Base-by-base conservation (phyloP, 2,888 invertebrate genomes). In the Trachelus tabidus region DNA sequence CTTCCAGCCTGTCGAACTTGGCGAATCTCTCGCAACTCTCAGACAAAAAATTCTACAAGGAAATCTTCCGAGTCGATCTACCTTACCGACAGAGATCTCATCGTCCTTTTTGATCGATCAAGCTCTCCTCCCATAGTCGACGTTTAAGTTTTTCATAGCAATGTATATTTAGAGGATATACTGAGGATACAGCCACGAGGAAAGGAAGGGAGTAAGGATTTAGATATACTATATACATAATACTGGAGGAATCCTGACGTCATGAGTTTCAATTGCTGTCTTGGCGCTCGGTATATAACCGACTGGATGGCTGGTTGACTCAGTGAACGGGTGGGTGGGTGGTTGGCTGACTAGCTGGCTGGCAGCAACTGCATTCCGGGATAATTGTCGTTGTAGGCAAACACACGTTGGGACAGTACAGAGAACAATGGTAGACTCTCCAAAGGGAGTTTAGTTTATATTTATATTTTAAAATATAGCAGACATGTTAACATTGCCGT, bases 381-480 rank as follows among this genome's bases (percentile, higher is more conserved):
- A 73, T 79, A 78, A 75, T 68, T 75, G 68, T 34, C 56, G 40
- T 69, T 33, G 56, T 35, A 30, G 77, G 68, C 76, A 75, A 78
- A 78, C 78, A 78, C 69, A 73, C 37, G 75, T 76, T 73, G 37
- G 40, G 69, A 75, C 37, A 75, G 56, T 56, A 35, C 69, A 68
- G 74, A 75, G 75, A 71, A 77, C 77, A 75, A 79, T 79, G 35
- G 74, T 23, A 34, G 74, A 74, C 23, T 35, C 23, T 74, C 74
- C 35, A 23, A 30, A 34, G 33, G 33, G 71, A 71, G 71, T 23
- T 30, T 35, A 35, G 74, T 34, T 34, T 74, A 34, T 31, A 34
- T 73, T 73, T 73, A 73, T 74, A 34, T 74, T 74, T 23, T 35
- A 74, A 34, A 74, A 34, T 74, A 74, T 33, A 74, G 74, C 23